Conservation (phyloP, 2,113 vertebrate species). For the Pterocles burchelli region DNA sequence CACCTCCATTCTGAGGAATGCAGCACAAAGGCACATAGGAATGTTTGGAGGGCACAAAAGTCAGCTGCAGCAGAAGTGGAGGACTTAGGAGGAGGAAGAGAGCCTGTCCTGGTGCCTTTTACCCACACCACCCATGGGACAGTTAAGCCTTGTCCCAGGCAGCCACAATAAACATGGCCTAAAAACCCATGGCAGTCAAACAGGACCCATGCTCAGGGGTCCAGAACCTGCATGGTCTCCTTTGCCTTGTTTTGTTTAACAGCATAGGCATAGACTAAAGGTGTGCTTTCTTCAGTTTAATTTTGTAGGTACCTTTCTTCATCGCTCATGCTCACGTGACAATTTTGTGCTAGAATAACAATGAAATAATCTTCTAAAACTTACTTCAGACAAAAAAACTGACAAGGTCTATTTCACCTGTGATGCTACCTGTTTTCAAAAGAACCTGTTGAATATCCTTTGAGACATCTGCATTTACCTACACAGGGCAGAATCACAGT, state of each 20-base stretch:
- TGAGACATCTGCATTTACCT: not conserved
- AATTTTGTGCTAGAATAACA: not conserved
- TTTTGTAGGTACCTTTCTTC: not conserved
- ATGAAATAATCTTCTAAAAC: not conserved
- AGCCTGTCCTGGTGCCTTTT: not conserved
- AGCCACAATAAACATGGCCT: fast-evolving
- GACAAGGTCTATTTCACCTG: not conserved
- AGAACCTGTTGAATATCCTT: not conserved
- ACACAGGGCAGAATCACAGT: fast-evolving
- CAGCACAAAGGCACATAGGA: fast-evolving
- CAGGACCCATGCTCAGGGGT: not conserved
- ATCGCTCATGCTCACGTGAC: fast-evolving
- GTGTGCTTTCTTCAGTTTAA: not conserved
- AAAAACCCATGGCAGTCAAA: fast-evolving
- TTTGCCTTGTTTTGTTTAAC: not conserved
- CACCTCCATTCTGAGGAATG: not conserved
- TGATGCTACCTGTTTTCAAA: not conserved
- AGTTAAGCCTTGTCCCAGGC: not conserved
- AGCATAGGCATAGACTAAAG: not conserved
- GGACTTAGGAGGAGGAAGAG: not conserved
- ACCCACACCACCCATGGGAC: fast-evolving
- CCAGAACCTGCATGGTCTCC: not conserved
- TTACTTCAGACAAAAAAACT: not conserved
- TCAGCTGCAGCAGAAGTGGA: not conserved
- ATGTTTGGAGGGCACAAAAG: not conserved